A percentile compares a stretch with the other conserved stretches of the same genome.
These are phyloP conservation scores for Acutogordius australiensis DNA, from an alignment of 2,888 invertebrate species.

Conservation along the genomic window DNA sequence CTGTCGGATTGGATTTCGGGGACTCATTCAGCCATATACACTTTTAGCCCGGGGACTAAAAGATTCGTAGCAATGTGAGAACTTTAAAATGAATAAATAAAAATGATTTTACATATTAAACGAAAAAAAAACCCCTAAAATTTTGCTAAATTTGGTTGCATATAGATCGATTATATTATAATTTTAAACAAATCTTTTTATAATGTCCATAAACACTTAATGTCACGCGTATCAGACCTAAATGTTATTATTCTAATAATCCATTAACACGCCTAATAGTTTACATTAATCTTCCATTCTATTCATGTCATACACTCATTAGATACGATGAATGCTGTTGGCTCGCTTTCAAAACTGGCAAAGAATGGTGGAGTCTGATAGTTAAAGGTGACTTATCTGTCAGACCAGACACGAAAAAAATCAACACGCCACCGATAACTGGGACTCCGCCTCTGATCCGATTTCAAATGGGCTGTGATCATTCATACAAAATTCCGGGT, in stretches of 20 bases:
- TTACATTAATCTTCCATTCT: not conserved
- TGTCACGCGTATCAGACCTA: too few species aligned
- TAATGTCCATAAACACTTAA: too few species aligned
- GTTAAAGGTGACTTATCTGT: not conserved
- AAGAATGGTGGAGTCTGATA: not conserved
- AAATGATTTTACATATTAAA: too few species aligned
- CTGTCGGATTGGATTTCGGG: not conserved
- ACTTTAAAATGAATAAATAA: too few species aligned
- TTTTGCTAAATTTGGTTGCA: too few species aligned
- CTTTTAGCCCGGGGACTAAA: not conserved
- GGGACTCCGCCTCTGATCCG: not conserved
- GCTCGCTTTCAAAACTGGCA: not conserved
- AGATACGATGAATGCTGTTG: conserved; percentile 3
- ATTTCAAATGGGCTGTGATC: conserved; percentile 9
- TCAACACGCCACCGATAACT: not conserved
- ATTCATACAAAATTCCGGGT: conserved; percentile 9
- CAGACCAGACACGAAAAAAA: not conserved
- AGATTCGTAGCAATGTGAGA: not conserved
- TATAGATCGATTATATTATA: not conserved
- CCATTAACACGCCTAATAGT: not conserved
- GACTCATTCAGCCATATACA: not conserved
- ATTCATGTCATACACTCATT: not conserved
- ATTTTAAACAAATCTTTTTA: too few species aligned
- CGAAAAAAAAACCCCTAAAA: too few species aligned
- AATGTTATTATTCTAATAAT: too few species aligned